Base-by-base conservation (phyloP, 1,140 invertebrate genomes). In the Helicoverpa armigera region DNA sequence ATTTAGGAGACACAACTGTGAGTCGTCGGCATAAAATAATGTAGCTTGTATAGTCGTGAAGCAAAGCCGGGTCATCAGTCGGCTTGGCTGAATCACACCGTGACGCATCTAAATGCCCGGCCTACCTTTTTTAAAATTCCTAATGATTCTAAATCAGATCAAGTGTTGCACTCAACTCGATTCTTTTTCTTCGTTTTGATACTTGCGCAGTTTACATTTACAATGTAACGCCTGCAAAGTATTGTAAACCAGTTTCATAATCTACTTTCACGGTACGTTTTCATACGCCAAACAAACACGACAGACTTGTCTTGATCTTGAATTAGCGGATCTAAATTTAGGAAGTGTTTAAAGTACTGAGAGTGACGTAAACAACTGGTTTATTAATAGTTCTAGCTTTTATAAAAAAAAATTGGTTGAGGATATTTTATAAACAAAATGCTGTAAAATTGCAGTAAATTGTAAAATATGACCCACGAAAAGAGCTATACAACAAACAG, bases 41-140 rank as follows among this genome's bases (percentile, higher is more conserved):
- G 82, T 79, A 82, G 65, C 61, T 80, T 56, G 16, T 75, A 51
- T 75, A 74, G 81, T 61, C 79, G 78, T 58, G 77, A 67, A 80
- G 85, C 83, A 16, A n/a, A 48, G 75, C 82, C 87, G 87, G 90
- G 89, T 91, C 92, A 92, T 90, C 91, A 92, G 87, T 90, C 88
- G 84, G 85, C 77, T 58, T 75, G 85, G 80, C 85, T 91, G 91
- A 92, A 86, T 91, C 90, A 92, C 74, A 67, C 84, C 60, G 73
- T 86, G 83, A 88, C 83, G 79, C 77, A 16, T 13, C 70, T 70
- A 35, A 56, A 43, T 54, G 43, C 51, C 73, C 54, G n/a, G 56
- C 23, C 58, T 67, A 48, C 63, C 63, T 50, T 67, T 76, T 63
- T 76, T 50, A 18, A 23, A 18, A 74, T 50, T 74, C 53, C 54